Conservation (phyloP, 2,888 invertebrate genomes). For the Noctua comes region DNA sequence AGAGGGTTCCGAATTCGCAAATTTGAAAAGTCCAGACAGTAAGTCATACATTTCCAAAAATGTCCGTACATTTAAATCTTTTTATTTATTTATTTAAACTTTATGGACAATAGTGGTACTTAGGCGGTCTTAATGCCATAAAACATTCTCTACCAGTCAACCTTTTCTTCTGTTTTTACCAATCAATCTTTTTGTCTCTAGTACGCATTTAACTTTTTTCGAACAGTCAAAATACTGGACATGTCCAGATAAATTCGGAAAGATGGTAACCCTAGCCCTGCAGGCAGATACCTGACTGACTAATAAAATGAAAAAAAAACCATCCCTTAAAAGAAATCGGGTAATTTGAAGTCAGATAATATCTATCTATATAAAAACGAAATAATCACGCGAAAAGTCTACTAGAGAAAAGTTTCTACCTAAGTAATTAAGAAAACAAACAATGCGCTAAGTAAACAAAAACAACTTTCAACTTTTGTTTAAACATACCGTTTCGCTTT, state of each 20-base stretch:
- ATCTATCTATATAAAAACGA: neutral
- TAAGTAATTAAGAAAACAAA: conserved; percentile 30
- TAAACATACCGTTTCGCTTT: conserved; percentile 32
- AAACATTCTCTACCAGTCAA: too few species aligned
- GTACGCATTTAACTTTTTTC: neutral
- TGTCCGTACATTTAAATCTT: neutral
- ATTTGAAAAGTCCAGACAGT: neutral
- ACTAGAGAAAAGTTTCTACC: conserved; percentile 6
- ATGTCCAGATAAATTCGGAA: neutral
- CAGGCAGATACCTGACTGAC: neutral
- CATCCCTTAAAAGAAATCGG: neutral
- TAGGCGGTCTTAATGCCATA: too few species aligned
- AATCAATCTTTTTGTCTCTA: neutral
- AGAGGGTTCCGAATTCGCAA: neutral
- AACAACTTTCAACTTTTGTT: conserved; percentile 51
- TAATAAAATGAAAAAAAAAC: neutral
- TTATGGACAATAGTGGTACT: too few species aligned
- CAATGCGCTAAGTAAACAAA: conserved; percentile 19
- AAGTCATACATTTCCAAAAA: neutral
- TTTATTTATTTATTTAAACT: neutral
- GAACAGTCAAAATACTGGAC: neutral
- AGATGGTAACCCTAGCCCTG: neutral
- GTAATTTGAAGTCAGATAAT: too few species aligned
- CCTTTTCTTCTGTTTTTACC: too few species aligned
- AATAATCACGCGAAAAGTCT: neutral